These are phyloP conservation scores for Hippocampus barbouri DNA, from an alignment of 2,113 vertebrate species.

Conservation along the genomic window DNA sequence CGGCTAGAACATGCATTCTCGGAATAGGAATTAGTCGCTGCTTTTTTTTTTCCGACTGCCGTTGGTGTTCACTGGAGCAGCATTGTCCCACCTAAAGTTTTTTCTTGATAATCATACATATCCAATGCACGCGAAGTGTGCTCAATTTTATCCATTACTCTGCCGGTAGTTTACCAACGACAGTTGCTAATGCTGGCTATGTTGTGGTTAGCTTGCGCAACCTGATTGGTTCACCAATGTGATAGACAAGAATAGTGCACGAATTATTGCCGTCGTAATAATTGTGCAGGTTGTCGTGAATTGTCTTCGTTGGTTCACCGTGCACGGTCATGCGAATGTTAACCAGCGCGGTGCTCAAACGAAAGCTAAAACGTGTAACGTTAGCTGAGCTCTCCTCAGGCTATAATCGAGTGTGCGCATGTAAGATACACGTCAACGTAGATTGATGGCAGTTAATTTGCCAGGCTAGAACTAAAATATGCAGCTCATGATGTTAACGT, in stretches of 20 bases:
- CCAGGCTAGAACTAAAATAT: neutral
- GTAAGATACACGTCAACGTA: neutral
- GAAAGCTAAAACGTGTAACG: neutral
- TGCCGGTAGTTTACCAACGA: neutral
- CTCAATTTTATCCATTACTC: neutral
- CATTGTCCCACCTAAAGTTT: neutral
- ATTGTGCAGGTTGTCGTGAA: neutral
- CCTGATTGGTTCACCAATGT: neutral
- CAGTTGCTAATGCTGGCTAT: neutral
- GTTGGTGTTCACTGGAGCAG: neutral
- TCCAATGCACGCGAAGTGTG: neutral
- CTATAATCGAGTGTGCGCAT: too few relatives aligned
- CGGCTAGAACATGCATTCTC: slow-evolving; percentile 35
- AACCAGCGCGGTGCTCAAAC: neutral
- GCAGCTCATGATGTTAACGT: too few relatives aligned
- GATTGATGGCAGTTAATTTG: neutral
- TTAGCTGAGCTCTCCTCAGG: neutral
- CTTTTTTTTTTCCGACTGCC: neutral
- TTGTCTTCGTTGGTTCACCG: neutral
- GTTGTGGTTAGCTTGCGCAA: neutral
- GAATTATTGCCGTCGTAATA: neutral
- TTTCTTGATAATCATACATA: neutral
- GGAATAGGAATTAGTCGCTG: slow-evolving; percentile 4
- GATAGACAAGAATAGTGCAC: neutral
- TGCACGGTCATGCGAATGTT: neutral